Conservation (phyloP, 2,888 invertebrate genomes). For the Ornithoptera priamus region DNA sequence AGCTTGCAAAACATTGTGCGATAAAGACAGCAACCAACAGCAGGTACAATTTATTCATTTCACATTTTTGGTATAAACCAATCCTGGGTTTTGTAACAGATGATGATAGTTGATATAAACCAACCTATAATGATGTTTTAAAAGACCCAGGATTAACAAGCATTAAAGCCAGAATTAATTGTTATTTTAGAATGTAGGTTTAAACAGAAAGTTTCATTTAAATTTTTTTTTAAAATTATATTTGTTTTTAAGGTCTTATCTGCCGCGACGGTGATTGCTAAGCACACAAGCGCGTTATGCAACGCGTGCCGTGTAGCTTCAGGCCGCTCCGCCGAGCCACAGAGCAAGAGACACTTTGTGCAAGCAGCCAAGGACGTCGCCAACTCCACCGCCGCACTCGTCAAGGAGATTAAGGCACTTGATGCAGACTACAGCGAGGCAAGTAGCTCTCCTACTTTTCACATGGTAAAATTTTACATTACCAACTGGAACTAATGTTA, state of each 20-base stretch:
- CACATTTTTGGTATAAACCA: too few species aligned
- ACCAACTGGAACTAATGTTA: too few species aligned
- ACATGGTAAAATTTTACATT: neutral
- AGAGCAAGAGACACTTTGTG: constrained; percentile 97
- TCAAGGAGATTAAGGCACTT: constrained; percentile 95
- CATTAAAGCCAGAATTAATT: too few species aligned
- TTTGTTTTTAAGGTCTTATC: constrained; percentile 82
- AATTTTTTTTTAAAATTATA: neutral
- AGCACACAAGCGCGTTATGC: constrained; percentile 96
- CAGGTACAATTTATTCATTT: constrained; percentile 62
- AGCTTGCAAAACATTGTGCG: constrained; percentile 90
- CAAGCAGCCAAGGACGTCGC: constrained; percentile 99
- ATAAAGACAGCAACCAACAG: constrained; percentile 86
- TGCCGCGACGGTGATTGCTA: constrained; percentile 96
- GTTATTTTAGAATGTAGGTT: too few species aligned
- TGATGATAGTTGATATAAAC: too few species aligned
- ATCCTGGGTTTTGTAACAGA: too few species aligned
- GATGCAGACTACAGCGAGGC: constrained; percentile 91
- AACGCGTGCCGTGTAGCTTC: constrained; percentile 97
- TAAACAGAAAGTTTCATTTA: neutral
- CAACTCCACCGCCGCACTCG: constrained; percentile 95
- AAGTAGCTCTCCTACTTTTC: constrained; percentile 1
- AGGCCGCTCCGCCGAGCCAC: constrained; percentile 92
- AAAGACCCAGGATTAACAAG: too few species aligned
- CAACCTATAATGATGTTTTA: too few species aligned